These are phyloP conservation scores for Steinernema feltiae DNA, from an alignment of 1,140 invertebrate genomes.

Conservation along the genomic window DNA sequence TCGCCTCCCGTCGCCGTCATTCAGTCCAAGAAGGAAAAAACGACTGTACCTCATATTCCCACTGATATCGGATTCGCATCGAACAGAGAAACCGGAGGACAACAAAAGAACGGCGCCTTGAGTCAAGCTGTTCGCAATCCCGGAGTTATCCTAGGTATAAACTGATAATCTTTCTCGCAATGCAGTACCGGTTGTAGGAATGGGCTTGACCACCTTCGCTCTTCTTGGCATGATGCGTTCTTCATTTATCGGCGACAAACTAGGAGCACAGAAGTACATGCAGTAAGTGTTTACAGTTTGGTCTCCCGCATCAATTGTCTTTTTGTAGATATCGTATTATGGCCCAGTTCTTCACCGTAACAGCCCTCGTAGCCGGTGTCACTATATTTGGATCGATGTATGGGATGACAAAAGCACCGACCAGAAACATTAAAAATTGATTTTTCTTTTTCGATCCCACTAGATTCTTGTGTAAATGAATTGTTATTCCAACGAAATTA, in stretches of 20 bases:
- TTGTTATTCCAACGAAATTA: not conserved
- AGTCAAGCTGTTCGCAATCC: slow-evolving; percentile 37
- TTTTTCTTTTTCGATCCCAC: not conserved
- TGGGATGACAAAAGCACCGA: not conserved
- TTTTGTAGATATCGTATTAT: slow-evolving; percentile 46
- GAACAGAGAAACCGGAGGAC: slow-evolving; percentile 29
- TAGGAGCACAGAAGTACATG: slow-evolving; percentile 45
- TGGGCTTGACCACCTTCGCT: slow-evolving; percentile 44
- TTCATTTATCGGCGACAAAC: slow-evolving; percentile 39
- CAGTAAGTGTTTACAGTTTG: slow-evolving; percentile 24
- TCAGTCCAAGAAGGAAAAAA: slow-evolving; percentile 1
- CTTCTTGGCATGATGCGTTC: slow-evolving; percentile 40
- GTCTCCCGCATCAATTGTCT: not conserved
- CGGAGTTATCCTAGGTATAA: slow-evolving; percentile 36
- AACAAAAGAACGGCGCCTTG: slow-evolving; percentile 24
- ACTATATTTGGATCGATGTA: slow-evolving; percentile 34
- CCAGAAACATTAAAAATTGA: not conserved
- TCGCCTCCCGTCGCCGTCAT: not conserved
- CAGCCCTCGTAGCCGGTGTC: slow-evolving; percentile 42
- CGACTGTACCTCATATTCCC: slow-evolving; percentile 39
- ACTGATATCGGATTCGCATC: slow-evolving; percentile 40
- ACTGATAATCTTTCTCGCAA: too few species aligned
- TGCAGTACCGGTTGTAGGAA: too few species aligned
- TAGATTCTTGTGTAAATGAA: not conserved
- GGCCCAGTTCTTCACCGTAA: slow-evolving; percentile 50